Conservation (phyloP, 2,113 vertebrate species). For the Pteruthius melanotis region DNA sequence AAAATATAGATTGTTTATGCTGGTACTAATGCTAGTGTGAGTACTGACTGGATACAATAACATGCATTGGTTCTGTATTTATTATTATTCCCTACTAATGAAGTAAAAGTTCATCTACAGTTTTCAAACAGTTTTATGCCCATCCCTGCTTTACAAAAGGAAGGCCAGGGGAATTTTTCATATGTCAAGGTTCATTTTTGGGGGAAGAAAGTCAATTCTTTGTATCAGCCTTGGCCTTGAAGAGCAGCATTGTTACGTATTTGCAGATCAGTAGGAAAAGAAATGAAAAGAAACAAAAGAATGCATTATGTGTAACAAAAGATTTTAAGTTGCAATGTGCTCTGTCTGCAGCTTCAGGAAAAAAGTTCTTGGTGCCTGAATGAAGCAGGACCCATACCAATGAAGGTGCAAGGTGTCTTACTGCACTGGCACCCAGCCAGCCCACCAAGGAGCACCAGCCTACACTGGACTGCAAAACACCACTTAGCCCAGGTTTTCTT, state of each 20-base stretch:
- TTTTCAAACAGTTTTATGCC: background rate
- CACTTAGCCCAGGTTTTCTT: background rate
- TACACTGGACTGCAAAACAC: background rate
- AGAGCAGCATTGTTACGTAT: background rate
- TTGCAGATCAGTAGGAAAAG: background rate
- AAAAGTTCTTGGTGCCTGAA: background rate
- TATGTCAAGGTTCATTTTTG: background rate
- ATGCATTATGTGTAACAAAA: background rate
- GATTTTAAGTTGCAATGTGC: background rate
- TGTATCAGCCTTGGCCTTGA: background rate
- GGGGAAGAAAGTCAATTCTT: background rate
- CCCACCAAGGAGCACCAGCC: background rate
- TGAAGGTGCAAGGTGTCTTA: background rate
- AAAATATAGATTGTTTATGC: background rate
- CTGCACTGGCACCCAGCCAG: background rate
- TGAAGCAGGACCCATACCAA: accelerated
- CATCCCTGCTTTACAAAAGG: background rate
- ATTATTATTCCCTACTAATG: background rate
- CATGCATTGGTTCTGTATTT: background rate
- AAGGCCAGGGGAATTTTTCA: background rate
- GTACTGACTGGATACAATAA: background rate
- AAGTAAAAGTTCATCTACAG: background rate
- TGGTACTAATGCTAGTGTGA: background rate
- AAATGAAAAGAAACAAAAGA: background rate
- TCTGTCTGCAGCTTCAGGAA: background rate